phyloP scores from a whole-genome alignment of 2,113 vertebrate genomes.

The Chrysochloris asiatica region DNA sequence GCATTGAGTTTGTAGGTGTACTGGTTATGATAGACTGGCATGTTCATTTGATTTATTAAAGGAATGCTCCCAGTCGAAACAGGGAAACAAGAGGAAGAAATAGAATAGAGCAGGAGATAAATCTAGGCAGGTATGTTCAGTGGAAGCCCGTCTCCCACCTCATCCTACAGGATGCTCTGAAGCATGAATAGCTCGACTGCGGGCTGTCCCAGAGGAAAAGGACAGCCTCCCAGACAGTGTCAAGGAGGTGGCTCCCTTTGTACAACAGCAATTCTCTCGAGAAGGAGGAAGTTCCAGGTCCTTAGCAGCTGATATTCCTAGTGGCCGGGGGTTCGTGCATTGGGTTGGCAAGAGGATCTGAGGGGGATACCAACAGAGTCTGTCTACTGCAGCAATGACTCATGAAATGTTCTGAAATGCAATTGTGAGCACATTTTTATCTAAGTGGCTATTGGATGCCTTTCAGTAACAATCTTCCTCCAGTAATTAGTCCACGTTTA shows the following conservation, averaged over 20 bases:
- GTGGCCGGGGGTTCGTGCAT: fast-evolving
- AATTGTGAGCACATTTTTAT: background rate
- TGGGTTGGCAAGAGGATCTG: background rate
- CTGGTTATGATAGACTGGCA: background rate
- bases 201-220: background rate
- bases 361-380: no score
- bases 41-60: background rate
- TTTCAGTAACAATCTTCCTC: background rate
- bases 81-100: background rate
- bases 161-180: background rate
- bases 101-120: background rate
- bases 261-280: background rate
- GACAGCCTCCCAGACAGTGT: background rate
- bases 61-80: background rate
- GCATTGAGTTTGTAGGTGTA: background rate
- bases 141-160: background rate
- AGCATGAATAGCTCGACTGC: background rate
- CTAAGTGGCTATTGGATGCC: background rate
- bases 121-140: background rate
- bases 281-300: background rate
- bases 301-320: background rate
- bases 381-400: no score
- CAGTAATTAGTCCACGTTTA: background rate
- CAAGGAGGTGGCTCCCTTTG: background rate
- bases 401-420: background rate